Conservation (phyloP, 2,797 vertebrate genomes). For the Phaenicophaeus curvirostris region DNA sequence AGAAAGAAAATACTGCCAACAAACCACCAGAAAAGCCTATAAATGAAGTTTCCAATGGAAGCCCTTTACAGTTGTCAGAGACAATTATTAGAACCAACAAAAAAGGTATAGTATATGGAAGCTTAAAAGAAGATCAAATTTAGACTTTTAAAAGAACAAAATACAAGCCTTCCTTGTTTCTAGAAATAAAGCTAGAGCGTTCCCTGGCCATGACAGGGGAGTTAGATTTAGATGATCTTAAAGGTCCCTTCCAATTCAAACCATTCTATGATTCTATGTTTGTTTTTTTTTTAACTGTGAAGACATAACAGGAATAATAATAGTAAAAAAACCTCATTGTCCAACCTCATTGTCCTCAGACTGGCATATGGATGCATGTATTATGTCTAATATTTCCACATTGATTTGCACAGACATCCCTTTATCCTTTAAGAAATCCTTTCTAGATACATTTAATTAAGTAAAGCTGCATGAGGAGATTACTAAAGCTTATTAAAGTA, state of each 20-base stretch:
- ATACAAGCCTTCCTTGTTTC: not conserved
- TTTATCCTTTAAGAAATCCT: slow-evolving; percentile 29
- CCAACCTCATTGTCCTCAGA: not conserved
- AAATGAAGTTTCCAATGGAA: slow-evolving; percentile 89
- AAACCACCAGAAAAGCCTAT: slow-evolving; percentile 83
- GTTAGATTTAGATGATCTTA: too few species aligned
- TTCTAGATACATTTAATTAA: slow-evolving; percentile 41
- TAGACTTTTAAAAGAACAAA: not conserved
- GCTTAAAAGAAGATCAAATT: not conserved
- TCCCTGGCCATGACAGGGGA: too few species aligned
- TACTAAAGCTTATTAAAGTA: slow-evolving; percentile 26
- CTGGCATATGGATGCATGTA: not conserved
- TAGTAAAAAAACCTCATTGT: not conserved
- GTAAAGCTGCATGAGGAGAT: not conserved
- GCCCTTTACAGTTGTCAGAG: slow-evolving; percentile 88
- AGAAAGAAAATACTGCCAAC: slow-evolving; percentile 84
- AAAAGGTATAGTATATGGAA: slow-evolving; percentile 82
- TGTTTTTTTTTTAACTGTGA: not conserved
- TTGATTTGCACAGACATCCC: not conserved
- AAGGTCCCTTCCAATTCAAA: too few species aligned
- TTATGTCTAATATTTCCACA: not conserved
- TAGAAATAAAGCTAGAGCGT: not conserved
- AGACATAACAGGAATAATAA: not conserved
- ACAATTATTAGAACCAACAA: slow-evolving; percentile 84
- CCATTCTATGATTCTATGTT: too few species aligned